Base-by-base conservation (phyloP, 1,140 invertebrate genomes). In the Anadara kagoshimensis region DNA sequence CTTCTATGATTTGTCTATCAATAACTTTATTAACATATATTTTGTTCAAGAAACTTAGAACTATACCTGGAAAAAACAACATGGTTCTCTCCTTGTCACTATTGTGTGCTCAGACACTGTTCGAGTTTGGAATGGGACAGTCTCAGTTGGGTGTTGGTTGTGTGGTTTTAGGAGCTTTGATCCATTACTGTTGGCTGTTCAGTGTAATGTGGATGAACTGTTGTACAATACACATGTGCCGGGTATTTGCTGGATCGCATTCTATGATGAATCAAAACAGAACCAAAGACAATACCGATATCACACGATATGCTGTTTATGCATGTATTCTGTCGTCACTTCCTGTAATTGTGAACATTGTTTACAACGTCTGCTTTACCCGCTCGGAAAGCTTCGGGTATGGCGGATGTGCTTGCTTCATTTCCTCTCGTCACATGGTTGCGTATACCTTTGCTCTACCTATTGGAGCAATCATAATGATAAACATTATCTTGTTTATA, bases 201-300 rank as follows among this genome's bases (percentile, higher is more conserved):
- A 94, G 95, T 58, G 97, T 97, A 91, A 96, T 96, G 88, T 97
- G 96, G 96, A 93, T 97, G 72, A 97, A 95, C 89, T 95, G 95
- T 51, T 97, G 97, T 95, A 96, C 96, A 16, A 67, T 69, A 47
- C 73, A 82, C 65, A 79, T 79, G 78, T 78, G 54, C 44, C 58
- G 57, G 0, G 96, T 95, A 5, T 90, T 91, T 49, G 10, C 45
- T 49, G 45, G 45, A 49, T n/a, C n/a, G n/a, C n/a, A n/a, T n/a
- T n/a, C n/a, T n/a, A n/a, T n/a, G n/a, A n/a, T n/a, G n/a, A n/a
- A n/a, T n/a, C n/a, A n/a, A n/a, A n/a, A n/a, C n/a, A n/a, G n/a
- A n/a, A n/a, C n/a, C n/a, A n/a, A n/a, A n/a, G n/a, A n/a, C n/a
- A n/a, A n/a, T n/a, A n/a, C n/a, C n/a, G n/a, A n/a, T n/a, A n/a